A percentile compares a stretch with the other conserved stretches of the same genome.
Evolutionary conservation across 2,113 vertebrate species (phyloP).

Genomic region (Corythornis cristatus): DNA sequence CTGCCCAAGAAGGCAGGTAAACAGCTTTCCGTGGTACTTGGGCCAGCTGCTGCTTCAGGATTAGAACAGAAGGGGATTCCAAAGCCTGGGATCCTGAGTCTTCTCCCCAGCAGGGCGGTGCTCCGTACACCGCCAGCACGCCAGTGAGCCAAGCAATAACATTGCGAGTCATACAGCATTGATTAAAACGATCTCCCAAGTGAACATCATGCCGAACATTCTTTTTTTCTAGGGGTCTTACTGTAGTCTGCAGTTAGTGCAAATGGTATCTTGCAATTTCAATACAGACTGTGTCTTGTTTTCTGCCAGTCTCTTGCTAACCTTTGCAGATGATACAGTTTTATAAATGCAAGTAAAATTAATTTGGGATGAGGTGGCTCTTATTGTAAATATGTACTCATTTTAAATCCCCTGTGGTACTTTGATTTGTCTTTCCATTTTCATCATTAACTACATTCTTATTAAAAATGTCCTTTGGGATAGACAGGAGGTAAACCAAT

Average conservation of each 20-base stretch:
- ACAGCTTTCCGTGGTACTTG: constrained; percentile 5
- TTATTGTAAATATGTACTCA: constrained; percentile 93
- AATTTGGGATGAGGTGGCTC: constrained; percentile 78
- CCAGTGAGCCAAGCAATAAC: not conserved
- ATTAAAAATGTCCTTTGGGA: constrained; percentile 76
- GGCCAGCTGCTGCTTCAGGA: constrained; percentile 55
- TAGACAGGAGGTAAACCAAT: constrained; percentile 70
- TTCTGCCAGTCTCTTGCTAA: constrained; percentile 62
- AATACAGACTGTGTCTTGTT: constrained; percentile 36
- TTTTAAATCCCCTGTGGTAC: constrained; percentile 88
- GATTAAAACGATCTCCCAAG: not conserved
- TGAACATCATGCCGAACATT: constrained; percentile 14
- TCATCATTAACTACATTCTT: constrained; percentile 89
- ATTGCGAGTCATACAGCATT: not conserved
- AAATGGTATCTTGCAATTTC: constrained; percentile 26
- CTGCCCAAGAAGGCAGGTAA: constrained; percentile 38
- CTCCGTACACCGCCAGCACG: constrained; percentile 7
- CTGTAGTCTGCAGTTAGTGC: constrained; percentile 56
- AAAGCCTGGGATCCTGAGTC: not conserved
- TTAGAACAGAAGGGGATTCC: constrained; percentile 27
- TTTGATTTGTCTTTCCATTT: constrained; percentile 89
- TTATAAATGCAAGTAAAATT: constrained; percentile 76
- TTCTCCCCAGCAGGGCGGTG: not conserved
- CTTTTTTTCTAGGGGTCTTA: not conserved
- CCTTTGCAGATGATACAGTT: constrained; percentile 59